Evolutionary conservation across 2,797 vertebrate genomes (phyloP).

Genomic region (Pipistrellus nathusii): DNA sequence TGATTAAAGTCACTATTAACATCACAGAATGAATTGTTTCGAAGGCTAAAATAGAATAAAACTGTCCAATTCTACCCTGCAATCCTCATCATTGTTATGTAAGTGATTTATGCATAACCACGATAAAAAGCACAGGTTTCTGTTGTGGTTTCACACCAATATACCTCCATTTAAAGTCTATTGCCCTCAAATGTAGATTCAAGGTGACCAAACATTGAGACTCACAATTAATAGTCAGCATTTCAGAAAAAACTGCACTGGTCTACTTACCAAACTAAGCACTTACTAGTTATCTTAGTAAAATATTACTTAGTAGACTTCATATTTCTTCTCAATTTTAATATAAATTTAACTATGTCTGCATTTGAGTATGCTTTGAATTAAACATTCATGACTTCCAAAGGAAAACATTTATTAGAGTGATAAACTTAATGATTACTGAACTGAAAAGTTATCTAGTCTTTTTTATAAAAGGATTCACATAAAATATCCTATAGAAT

Average conservation of each 20-base stretch:
- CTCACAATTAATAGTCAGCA: not conserved
- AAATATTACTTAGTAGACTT: not conserved
- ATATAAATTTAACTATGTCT: not conserved
- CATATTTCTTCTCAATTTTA: slow-evolving; percentile 39
- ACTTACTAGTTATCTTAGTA: not conserved
- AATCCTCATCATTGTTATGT: not conserved
- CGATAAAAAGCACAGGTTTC: slow-evolving; percentile 4
- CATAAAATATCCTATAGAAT: not conserved
- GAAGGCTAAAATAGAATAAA: slow-evolving; percentile 28
- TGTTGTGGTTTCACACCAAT: not conserved
- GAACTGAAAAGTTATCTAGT: slow-evolving; percentile 33
- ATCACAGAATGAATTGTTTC: not conserved
- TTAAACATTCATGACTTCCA: not conserved
- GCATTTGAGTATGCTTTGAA: slow-evolving; percentile 30
- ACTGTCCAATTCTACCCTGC: not conserved
- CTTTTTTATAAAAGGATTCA: not conserved
- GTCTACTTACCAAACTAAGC: slow-evolving; percentile 23
- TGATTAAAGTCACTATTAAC: not conserved
- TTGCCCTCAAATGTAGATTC: not conserved
- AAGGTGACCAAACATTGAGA: not conserved
- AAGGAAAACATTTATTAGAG: slow-evolving; percentile 25
- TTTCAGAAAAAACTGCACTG: not conserved
- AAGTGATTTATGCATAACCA: not conserved
- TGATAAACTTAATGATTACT: not conserved
- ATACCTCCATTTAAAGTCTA: not conserved